Base-by-base conservation (phyloP, 1,140 invertebrate genomes). In the Drosophila simulans region DNA sequence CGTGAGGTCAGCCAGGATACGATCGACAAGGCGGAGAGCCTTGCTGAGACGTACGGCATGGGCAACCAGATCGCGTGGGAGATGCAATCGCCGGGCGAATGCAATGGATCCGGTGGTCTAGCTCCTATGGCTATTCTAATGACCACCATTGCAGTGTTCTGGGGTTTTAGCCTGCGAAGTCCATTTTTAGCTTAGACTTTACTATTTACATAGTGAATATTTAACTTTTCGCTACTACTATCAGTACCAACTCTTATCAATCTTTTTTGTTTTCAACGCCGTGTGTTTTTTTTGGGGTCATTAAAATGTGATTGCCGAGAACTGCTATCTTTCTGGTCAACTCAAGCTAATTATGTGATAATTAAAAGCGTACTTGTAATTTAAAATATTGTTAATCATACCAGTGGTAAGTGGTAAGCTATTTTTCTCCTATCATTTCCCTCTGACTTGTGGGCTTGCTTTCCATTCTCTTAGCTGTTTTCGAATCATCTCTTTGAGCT, bases 11-110 rank as follows among this genome's bases (percentile, higher is more conserved):
- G 37, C 43, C 31, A 27, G 11, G 10, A 2, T 10, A 5, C 5
- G 0, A 54, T 40, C 0, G n/a, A 40, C 5, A 2, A 10, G 0
- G 42, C 76, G 4, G 10, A 58, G 15, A 5, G 4, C 0, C 2
- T 22, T 5, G 42, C 63, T 7, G 48, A 62, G n/a, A 3, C 27
- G 0, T 15, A 39, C 0, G 55, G 40, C 5, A 20, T 64, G 10
- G 22, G 17, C 4, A 5, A n/a, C 3, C 37, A 66, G 25, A 59
- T 76, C n/a, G 27, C 37, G 5, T 84, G 80, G 76, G 42, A 74
- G 8, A 66, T 80, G 17, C 81, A 84, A 39, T 73, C 79, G 4
- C 57, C 57, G 17, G 58, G 58, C 7, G 34, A 42, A 0, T 84
- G 81, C 63, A 84, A 65, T 65, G 66, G 49, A 13, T 78, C 80